These are phyloP conservation scores for Eupristina koningsbergeri DNA, from an alignment of 1,140 invertebrate species.

Conservation along the genomic window DNA sequence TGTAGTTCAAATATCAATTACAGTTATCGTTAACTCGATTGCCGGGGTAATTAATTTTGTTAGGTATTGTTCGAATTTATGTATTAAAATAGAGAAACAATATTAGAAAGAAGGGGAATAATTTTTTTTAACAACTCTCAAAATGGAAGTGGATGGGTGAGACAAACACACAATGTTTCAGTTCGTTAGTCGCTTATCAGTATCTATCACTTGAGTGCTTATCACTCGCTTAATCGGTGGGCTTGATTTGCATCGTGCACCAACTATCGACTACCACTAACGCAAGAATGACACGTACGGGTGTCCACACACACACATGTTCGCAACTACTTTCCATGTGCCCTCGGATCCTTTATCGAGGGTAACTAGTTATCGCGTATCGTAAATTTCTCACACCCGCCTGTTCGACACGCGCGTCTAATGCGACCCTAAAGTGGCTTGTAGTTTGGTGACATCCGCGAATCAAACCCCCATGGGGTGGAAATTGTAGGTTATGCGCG, in stretches of 20 bases:
- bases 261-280: too few relatives aligned
- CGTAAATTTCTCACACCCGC: constrained; percentile 69
- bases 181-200: constrained; percentile 22
- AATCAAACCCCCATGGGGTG: neutral
- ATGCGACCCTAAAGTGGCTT: constrained; percentile 59
- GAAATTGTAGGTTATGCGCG: neutral
- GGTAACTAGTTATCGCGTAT: constrained; percentile 57
- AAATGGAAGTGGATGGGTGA: neutral
- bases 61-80: too few relatives aligned
- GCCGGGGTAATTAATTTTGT: too few relatives aligned
- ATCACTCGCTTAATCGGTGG: constrained; percentile 52
- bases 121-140: too few relatives aligned
- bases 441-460: constrained; percentile 34
- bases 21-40: too few relatives aligned
- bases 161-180: neutral
- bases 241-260: too few relatives aligned
- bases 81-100: too few relatives aligned
- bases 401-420: constrained; percentile 67
- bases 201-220: constrained; percentile 28
- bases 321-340: too few relatives aligned
- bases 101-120: too few relatives aligned
- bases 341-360: constrained; percentile 63
- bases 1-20: too few relatives aligned
- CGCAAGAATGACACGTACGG: too few relatives aligned
- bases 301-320: neutral